A percentile compares a stretch with the other conserved stretches of the same genome.
Evolutionary conservation across 2,797 vertebrate genomes (phyloP).

Genomic region (Tauraco hartlaubi): DNA sequence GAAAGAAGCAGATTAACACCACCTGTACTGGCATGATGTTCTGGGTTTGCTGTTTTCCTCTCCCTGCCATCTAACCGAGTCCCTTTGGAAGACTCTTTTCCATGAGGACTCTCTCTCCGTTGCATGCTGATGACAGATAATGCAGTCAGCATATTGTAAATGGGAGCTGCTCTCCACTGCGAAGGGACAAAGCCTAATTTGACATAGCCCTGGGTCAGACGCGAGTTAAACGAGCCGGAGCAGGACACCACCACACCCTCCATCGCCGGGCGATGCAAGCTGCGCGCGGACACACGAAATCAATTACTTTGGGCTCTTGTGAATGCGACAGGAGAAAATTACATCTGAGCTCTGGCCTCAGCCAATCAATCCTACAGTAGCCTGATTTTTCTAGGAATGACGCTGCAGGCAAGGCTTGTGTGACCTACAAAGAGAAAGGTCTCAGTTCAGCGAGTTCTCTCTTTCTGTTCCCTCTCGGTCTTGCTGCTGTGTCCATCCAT

Average conservation of each 20-base stretch:
- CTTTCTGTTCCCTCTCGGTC: background rate
- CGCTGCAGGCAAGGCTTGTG: background rate
- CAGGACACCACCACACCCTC: slow-evolving; percentile 25
- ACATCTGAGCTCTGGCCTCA: slow-evolving; percentile 52
- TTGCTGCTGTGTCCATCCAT: background rate
- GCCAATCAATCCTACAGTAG: slow-evolving; percentile 53
- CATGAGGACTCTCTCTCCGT: background rate
- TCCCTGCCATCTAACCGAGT: background rate
- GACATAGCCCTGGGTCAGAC: slow-evolving; percentile 15
- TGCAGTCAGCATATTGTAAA: slow-evolving; percentile 8
- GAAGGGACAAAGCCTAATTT: slow-evolving; percentile 47
- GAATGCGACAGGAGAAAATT: slow-evolving; percentile 45
- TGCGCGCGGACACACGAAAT: background rate
- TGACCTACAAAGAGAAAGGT: slow-evolving; percentile 57
- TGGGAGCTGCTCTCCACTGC: slow-evolving; percentile 7
- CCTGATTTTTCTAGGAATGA: slow-evolving; percentile 68
- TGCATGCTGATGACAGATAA: slow-evolving; percentile 16
- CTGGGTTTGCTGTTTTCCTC: background rate
- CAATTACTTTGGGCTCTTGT: slow-evolving; percentile 42
- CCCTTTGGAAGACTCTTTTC: slow-evolving; percentile 7
- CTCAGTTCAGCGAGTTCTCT: background rate
- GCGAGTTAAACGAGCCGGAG: slow-evolving; percentile 15
- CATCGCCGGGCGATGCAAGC: background rate
- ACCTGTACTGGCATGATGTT: background rate
- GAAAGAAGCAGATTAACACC: slow-evolving; percentile 24